phyloP scores from a whole-genome alignment of 2,797 vertebrate species.

The Diglossa cyanea region DNA sequence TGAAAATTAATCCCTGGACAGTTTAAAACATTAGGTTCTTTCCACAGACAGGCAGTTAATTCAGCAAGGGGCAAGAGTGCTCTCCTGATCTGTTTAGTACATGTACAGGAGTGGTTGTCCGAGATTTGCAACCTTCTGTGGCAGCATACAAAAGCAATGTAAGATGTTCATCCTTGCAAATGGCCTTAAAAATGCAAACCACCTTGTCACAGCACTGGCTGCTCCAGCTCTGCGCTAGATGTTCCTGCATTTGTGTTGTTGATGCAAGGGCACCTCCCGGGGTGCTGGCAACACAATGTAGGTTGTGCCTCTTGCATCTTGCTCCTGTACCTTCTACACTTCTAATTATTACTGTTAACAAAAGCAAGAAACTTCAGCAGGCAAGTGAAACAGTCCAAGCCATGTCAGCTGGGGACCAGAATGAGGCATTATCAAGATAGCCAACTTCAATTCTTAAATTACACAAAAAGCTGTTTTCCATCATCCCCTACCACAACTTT shows the following conservation, averaged over 20 bases:
- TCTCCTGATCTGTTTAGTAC: not conserved
- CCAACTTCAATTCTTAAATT: not conserved
- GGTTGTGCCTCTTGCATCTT: not conserved
- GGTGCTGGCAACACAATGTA: fast-evolving
- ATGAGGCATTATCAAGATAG: not conserved
- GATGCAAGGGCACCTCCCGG: not conserved
- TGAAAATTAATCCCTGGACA: not conserved
- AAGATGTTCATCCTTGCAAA: not conserved
- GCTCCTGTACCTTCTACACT: not conserved
- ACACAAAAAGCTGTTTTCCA: not conserved
- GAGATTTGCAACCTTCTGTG: not conserved
- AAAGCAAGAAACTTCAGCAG: not conserved
- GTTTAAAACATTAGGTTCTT: not conserved
- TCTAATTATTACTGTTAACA: not conserved
- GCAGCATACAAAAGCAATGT: not conserved
- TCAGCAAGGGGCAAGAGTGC: not conserved
- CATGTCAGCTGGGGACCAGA: not conserved
- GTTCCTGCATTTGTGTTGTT: not conserved
- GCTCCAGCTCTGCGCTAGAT: not conserved
- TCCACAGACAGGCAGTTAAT: not conserved
- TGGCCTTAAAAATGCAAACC: not conserved
- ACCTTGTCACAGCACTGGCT: not conserved
- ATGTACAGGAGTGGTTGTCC: fast-evolving
- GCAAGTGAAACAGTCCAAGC: not conserved
- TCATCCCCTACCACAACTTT: not conserved